phyloP scores from a whole-genome alignment of 35 echinoderm and acorn worm species.

The Ophioderma brevispina region DNA sequence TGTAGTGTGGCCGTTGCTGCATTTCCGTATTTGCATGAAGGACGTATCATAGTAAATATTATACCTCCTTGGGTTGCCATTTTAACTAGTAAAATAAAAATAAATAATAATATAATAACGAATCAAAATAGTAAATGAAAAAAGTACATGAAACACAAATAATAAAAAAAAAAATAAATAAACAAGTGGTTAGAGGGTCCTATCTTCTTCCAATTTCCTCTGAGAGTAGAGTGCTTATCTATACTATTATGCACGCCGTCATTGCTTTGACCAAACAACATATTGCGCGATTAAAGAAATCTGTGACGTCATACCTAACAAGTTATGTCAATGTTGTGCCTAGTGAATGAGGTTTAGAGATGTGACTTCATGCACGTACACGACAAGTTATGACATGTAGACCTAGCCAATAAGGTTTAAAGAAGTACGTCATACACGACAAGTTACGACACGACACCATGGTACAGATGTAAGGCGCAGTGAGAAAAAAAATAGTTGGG shows the following conservation, averaged over 20 bases:
- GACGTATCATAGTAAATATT: background rate
- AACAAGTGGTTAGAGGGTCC: background rate
- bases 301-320: background rate
- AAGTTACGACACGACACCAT: background rate
- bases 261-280: background rate
- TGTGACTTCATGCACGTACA: no score
- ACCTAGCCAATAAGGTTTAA: background rate
- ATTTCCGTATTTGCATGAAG: background rate
- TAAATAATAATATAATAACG: background rate
- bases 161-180: background rate
- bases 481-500: background rate
- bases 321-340: no score
- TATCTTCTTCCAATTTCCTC: no score
- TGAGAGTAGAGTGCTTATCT: background rate
- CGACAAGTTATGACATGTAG: conserved; percentile 9
- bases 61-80: background rate
- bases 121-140: background rate
- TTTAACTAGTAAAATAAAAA: background rate
- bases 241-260: background rate
- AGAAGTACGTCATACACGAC: background rate
- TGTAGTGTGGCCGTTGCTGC: background rate
- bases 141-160: background rate
- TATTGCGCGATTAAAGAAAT: background rate
- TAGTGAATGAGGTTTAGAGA: no score
- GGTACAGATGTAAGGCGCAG: background rate